Conservation (phyloP, 2,797 vertebrate genomes). For the Poeciliopsis turneri region DNA sequence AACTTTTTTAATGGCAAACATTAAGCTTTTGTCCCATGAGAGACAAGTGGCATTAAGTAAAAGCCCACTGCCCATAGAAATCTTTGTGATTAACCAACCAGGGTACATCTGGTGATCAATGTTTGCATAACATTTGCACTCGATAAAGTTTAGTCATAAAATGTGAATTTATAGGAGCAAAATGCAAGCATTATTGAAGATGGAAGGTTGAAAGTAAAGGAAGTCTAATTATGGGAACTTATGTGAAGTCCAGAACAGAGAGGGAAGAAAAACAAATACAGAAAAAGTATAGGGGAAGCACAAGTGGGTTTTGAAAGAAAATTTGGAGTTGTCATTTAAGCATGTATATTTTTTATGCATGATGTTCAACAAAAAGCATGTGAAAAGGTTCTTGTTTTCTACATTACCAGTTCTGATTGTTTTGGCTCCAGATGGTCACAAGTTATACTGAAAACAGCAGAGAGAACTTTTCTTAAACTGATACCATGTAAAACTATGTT, state of each 20-base stretch:
- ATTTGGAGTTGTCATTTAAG: background rate
- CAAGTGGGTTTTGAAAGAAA: background rate
- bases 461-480: conserved; percentile 7
- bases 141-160: conserved; percentile 33
- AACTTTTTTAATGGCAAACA: conserved; percentile 58
- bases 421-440: background rate
- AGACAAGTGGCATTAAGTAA: conserved; percentile 52
- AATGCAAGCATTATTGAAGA: background rate
- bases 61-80: conserved; percentile 10
- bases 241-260: background rate
- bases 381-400: background rate
- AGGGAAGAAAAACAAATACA: background rate
- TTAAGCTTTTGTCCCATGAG: conserved; percentile 49
- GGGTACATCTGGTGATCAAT: conserved; percentile 29
- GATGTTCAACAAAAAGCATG: background rate
- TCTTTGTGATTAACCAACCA: conserved; percentile 62
- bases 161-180: background rate
- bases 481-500: conserved; percentile 6
- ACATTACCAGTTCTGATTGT: background rate
- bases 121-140: conserved; percentile 41
- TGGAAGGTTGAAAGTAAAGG: background rate
- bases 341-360: background rate
- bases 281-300: background rate
- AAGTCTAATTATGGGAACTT: background rate
- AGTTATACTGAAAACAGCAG: conserved; percentile 34